Base-by-base conservation (phyloP, 2,888 invertebrate genomes). In the Harpagoxenus sublaevis region DNA sequence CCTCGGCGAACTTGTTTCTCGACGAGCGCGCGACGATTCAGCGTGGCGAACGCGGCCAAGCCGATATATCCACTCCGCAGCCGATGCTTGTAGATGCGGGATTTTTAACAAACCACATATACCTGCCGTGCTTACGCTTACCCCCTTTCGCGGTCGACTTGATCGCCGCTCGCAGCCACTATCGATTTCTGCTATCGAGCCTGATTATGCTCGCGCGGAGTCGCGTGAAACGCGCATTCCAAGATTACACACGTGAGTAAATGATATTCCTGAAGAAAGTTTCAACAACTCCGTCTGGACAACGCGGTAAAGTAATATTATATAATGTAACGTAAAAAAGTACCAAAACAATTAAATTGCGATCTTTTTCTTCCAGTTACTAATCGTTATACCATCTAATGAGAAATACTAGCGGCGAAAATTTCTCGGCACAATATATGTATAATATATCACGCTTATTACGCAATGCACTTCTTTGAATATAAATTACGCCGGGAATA, bases 1-100 rank as follows among this genome's bases (percentile, higher is more conserved):
- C 83, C 77, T 10, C 70, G 35, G 63, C 51, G 62, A 83, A 88
- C 88, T 74, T 60, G 88, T 83, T 73, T 79, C 71, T 78, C 68
- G 53, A 73, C 48, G 35, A 55, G 23, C 28, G 23, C 28, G 70
- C 12, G 57, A 39, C 48, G 57, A 63, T 57, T 84, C 73, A 60
- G n/a, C 10, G 57, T 15, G n/a, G n/a, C 77, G 65, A 77, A n/a
- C 23, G 51, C 42, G 55, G 51, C 18, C 39, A 23, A 35, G 45
- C 35, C 31, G 31, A n/a, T n/a, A 70, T 55, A 70, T 35, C 70
- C 45, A 55, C 55, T 35, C 35, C 71, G 71, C n/a, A 10, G 51
- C 35, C 51, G 77, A 42, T 60, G 28, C 73, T 51, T 71, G 71
- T 73, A 45, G 79, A 48, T 48, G 28, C 60, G 48, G 12, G 28